Percentiles rank a stretch among this genome's conserved stretches.
phyloP scores from a whole-genome alignment of 2,113 vertebrate species.

The Tiliqua scincoides region DNA sequence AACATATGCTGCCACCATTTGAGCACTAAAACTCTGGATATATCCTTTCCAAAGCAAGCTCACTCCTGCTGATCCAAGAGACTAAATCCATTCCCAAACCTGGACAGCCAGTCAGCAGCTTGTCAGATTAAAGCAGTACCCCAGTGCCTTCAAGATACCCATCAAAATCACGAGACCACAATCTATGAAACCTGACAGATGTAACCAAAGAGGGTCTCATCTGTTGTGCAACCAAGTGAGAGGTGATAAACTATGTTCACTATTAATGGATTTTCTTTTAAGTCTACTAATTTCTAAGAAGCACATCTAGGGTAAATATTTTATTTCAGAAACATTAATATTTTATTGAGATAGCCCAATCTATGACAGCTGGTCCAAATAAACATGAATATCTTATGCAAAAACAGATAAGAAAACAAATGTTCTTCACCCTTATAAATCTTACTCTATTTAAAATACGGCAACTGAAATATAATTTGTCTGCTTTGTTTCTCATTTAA shows the following conservation, averaged over 20 bases:
- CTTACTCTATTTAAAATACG: neutral
- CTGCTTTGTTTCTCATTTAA: neutral
- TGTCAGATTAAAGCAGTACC: constrained; percentile 39
- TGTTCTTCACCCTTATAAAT: neutral
- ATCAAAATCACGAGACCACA: constrained; percentile 41
- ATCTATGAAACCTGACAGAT: constrained; percentile 51
- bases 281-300: constrained; percentile 24
- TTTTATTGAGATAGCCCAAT: neutral
- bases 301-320: constrained; percentile 38
- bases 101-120: constrained; percentile 36
- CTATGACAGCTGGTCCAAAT: neutral
- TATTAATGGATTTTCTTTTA: constrained; percentile 42
- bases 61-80: constrained; percentile 41
- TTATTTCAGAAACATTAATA: constrained; percentile 41
- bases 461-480: constrained; percentile 1
- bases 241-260: constrained; percentile 23
- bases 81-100: constrained; percentile 43
- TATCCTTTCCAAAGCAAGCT: constrained; percentile 42
- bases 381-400: constrained; percentile 1
- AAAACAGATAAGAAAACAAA: neutral
- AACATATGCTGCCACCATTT: constrained; percentile 39
- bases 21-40: constrained; percentile 32
- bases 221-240: constrained; percentile 45
- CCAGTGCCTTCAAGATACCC: constrained; percentile 38
- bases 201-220: constrained; percentile 14